These are phyloP conservation scores for Pteronotus mesoamericanus DNA, from an alignment of 2,797 vertebrate species.

Conservation along the genomic window DNA sequence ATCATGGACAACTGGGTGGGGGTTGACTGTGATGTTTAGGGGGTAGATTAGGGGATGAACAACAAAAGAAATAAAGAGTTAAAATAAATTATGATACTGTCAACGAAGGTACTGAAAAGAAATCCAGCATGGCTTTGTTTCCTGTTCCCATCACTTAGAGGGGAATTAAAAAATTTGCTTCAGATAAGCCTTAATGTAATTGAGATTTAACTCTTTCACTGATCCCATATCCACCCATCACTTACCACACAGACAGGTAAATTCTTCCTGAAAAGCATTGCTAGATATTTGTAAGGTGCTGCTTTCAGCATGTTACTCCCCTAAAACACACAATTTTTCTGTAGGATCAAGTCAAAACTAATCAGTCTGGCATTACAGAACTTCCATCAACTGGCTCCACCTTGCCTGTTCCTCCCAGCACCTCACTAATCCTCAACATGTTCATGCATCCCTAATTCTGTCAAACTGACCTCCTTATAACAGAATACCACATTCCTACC, in stretches of 20 bases:
- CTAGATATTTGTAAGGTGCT: slow-evolving; percentile 21
- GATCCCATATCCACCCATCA: not conserved
- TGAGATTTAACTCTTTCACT: slow-evolving; percentile 32
- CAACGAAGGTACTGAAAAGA: not conserved
- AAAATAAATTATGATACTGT: slow-evolving; percentile 33
- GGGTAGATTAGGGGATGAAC: too few relatives aligned
- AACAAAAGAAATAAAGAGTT: not conserved
- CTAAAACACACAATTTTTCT: not conserved
- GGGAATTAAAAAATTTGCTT: slow-evolving; percentile 48
- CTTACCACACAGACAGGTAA: slow-evolving; percentile 30
- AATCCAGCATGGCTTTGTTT: not conserved
- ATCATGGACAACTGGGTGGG: too few relatives aligned
- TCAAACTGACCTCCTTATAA: not conserved
- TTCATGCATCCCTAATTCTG: not conserved
- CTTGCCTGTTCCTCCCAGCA: not conserved
- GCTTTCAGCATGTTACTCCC: slow-evolving; percentile 20
- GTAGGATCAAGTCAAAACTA: slow-evolving; percentile 40
- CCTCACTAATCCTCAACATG: not conserved
- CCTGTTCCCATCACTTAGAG: not conserved
- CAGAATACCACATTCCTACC: not conserved
- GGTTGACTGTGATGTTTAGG: too few relatives aligned
- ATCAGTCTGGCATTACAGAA: slow-evolving; percentile 38
- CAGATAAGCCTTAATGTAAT: slow-evolving; percentile 31
- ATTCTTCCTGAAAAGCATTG: slow-evolving; percentile 24
- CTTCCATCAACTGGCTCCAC: slow-evolving; percentile 15